Evolutionary conservation across 2,888 invertebrate species (phyloP).

Genomic region (Acanthosepion esculentum): DNA sequence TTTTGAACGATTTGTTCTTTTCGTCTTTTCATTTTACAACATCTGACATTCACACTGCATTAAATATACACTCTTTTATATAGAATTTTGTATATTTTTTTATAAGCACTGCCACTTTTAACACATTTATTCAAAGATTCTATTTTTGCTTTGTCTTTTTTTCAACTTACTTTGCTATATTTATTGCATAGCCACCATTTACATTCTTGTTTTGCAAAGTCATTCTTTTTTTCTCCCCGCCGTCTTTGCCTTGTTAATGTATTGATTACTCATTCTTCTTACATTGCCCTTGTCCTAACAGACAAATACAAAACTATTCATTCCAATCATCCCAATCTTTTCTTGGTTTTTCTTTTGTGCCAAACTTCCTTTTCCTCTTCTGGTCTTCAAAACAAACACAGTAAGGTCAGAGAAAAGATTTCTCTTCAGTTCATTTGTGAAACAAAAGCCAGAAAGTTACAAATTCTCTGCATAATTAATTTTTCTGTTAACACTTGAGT

Average conservation of each 20-base stretch:
- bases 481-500: neutral
- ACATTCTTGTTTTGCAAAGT: neutral
- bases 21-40: too few relatives aligned
- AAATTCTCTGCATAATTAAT: neutral
- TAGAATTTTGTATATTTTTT: too few relatives aligned
- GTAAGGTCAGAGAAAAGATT: neutral
- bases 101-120: too few relatives aligned
- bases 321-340: neutral
- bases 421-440: neutral
- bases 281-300: neutral
- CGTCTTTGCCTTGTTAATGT: neutral
- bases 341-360: neutral
- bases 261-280: neutral
- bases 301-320: constrained; percentile 2
- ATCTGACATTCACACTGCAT: too few relatives aligned
- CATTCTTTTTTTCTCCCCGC: neutral
- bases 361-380: neutral
- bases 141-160: neutral
- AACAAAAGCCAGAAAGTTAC: neutral
- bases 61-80: too few relatives aligned
- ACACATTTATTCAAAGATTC: too few relatives aligned
- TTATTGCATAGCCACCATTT: neutral
- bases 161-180: neutral
- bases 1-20: too few relatives aligned
- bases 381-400: neutral